phyloP scores from a whole-genome alignment of 1,140 invertebrate genomes.

The Apis laboriosa region DNA sequence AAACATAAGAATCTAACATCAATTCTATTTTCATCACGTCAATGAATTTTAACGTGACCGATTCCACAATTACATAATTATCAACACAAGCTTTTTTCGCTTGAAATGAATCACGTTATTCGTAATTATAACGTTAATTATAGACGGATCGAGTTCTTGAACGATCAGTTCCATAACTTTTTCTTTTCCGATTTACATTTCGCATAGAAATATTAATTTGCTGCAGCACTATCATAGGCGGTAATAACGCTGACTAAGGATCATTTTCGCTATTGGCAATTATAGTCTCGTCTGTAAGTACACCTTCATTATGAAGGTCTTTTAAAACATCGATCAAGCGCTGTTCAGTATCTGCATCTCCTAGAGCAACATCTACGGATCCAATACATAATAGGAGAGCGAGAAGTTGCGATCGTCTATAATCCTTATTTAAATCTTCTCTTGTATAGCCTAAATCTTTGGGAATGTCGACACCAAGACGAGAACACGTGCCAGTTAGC shows the following conservation, averaged over 20 bases:
- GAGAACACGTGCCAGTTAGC: conserved; percentile 81
- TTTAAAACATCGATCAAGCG: conserved; percentile 84
- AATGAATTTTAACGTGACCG: conserved; percentile 14
- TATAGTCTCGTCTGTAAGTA: conserved; percentile 75
- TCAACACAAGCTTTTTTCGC: conserved; percentile 37
- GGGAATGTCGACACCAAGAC: conserved; percentile 83
- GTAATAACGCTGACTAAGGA: conserved; percentile 49
- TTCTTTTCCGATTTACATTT: conserved; percentile 42
- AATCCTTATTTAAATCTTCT: conserved; percentile 84
- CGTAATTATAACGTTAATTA: conserved; percentile 22
- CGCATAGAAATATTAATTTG: conserved; percentile 51
- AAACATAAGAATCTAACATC: conserved; percentile 47
- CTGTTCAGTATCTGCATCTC: conserved; percentile 86
- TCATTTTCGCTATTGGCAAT: conserved; percentile 48
- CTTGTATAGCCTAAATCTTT: conserved; percentile 82
- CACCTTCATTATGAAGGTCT: conserved; percentile 83
- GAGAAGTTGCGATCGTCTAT: conserved; percentile 86
- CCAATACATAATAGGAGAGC: conserved; percentile 89
- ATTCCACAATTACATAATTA: conserved; percentile 44
- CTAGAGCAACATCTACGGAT: conserved; percentile 88
- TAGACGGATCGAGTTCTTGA: conserved; percentile 19
- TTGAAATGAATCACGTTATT: conserved; percentile 45
- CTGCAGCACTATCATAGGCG: conserved; percentile 43
- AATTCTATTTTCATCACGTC: conserved; percentile 32
- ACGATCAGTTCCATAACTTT: conserved; percentile 24